A percentile compares a stretch with the other conserved stretches of the same genome.
These are phyloP conservation scores for Ancistrus triradiatus DNA, from an alignment of 2,113 vertebrate species.

Conservation along the genomic window DNA sequence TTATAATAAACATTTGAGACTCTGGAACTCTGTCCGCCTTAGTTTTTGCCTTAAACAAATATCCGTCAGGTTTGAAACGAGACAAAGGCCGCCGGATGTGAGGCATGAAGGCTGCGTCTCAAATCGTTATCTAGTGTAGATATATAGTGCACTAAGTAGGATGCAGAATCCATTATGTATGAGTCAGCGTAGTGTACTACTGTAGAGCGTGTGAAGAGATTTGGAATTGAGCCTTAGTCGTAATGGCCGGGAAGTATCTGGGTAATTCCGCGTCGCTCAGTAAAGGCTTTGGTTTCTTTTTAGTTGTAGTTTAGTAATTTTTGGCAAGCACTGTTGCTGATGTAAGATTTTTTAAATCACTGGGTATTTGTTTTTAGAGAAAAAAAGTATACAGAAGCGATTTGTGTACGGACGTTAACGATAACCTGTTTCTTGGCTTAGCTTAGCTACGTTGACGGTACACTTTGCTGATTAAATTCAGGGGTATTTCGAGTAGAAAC, in stretches of 20 bases:
- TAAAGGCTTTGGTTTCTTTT: neutral
- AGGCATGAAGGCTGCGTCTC: neutral
- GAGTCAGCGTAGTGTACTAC: neutral
- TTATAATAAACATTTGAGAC: too few species aligned
- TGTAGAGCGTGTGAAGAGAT: neutral
- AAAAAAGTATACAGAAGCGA: conserved; percentile 20
- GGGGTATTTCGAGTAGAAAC: too few species aligned
- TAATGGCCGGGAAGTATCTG: conserved; percentile 33
- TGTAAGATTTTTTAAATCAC: neutral
- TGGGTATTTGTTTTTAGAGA: neutral
- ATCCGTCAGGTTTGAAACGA: too few species aligned
- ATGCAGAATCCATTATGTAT: neutral
- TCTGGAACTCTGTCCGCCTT: too few species aligned
- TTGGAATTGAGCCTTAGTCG: neutral
- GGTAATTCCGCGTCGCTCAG: conserved; percentile 21
- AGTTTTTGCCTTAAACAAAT: too few species aligned
- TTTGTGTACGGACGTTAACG: neutral
- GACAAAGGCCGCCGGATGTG: conserved; percentile 42
- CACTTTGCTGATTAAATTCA: neutral
- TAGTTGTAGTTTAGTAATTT: neutral
- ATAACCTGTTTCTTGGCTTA: conserved; percentile 23
- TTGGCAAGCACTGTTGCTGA: too few species aligned
- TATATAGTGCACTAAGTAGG: neutral
- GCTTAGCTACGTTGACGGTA: neutral
- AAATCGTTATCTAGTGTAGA: neutral